Evolutionary conservation across 2,888 invertebrate species (phyloP).

Genomic region (Calliscelio sp.): DNA sequence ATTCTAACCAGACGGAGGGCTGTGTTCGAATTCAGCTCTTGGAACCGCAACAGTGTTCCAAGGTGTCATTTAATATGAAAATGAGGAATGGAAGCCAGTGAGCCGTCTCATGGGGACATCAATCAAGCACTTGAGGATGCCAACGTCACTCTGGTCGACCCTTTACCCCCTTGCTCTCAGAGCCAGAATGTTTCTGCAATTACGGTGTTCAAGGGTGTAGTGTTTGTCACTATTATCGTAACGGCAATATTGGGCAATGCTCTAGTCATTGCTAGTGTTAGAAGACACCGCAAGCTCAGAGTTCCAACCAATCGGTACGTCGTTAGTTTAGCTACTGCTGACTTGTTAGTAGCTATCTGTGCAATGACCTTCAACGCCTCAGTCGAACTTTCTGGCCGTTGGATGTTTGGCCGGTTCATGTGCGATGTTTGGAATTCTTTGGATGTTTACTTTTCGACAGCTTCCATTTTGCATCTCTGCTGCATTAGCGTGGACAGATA

Average conservation of each 20-base stretch:
- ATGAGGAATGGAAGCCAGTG: slow-evolving; percentile 81
- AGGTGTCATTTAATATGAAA: slow-evolving; percentile 58
- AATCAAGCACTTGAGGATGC: slow-evolving; percentile 74
- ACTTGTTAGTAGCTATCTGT: slow-evolving; percentile 97
- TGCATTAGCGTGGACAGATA: slow-evolving; percentile 96
- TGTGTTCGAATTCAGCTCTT: neutral
- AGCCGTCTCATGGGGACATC: slow-evolving; percentile 78
- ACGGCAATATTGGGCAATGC: slow-evolving; percentile 92
- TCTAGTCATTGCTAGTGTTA: slow-evolving; percentile 93
- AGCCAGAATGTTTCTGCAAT: slow-evolving; percentile 28
- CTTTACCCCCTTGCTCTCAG: slow-evolving; percentile 35
- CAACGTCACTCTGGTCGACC: slow-evolving; percentile 46
- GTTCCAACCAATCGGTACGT: slow-evolving; percentile 98
- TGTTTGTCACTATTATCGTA: slow-evolving; percentile 94
- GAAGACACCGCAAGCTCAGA: slow-evolving; percentile 91
- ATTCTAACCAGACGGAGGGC: neutral
- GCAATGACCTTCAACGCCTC: slow-evolving; percentile 98
- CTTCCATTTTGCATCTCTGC: slow-evolving; percentile 96
- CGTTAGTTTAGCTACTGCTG: slow-evolving; percentile 96
- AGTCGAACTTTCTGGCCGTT: slow-evolving; percentile 93
- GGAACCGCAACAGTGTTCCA: neutral
- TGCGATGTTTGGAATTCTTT: slow-evolving; percentile 98
- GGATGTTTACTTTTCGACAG: slow-evolving; percentile 97
- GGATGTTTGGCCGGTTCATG: slow-evolving; percentile 96
- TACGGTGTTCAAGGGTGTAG: slow-evolving; percentile 89